These are phyloP conservation scores for Zygaena filipendulae DNA, from an alignment of 2,888 invertebrate genomes.

Conservation along the genomic window DNA sequence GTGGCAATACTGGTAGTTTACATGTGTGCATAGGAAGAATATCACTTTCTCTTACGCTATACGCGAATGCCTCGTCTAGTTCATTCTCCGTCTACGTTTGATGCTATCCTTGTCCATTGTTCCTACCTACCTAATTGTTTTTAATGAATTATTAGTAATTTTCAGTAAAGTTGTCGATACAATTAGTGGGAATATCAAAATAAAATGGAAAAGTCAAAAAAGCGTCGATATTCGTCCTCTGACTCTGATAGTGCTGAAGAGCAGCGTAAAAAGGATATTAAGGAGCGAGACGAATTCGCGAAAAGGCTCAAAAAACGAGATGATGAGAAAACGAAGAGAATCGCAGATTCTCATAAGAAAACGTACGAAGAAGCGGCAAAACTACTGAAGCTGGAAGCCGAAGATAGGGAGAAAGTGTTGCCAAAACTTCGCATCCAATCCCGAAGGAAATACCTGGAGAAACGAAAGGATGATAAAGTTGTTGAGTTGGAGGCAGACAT, in stretches of 20 bases:
- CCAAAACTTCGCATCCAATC: constrained; percentile 92
- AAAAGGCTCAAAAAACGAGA: constrained; percentile 88
- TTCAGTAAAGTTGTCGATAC: too few relatives aligned
- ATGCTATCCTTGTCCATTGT: too few relatives aligned
- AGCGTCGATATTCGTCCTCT: constrained; percentile 64
- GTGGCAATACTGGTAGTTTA: too few relatives aligned
- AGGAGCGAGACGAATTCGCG: constrained; percentile 95
- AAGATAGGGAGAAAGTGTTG: constrained; percentile 86
- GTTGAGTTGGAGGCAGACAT: constrained; percentile 95
- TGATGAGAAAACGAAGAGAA: constrained; percentile 86
- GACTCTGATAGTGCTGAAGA: constrained; percentile 82
- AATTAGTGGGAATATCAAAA: constrained; percentile 4
- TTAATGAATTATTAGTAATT: too few relatives aligned
- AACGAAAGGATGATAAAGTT: constrained; percentile 96
- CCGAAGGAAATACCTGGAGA: constrained; percentile 92
- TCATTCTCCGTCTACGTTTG: too few relatives aligned
- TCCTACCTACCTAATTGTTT: too few relatives aligned
- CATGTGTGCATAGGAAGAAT: too few relatives aligned
- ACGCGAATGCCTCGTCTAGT: too few relatives aligned
- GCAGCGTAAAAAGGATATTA: constrained; percentile 82
- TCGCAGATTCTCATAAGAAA: constrained; percentile 75
- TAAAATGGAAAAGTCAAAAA: constrained; percentile 42
- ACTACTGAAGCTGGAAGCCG: constrained; percentile 86
- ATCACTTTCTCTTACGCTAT: too few relatives aligned
- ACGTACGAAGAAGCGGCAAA: constrained; percentile 91